phyloP scores from a whole-genome alignment of 1,140 invertebrate genomes.

The Zaprionus tsacasi region DNA sequence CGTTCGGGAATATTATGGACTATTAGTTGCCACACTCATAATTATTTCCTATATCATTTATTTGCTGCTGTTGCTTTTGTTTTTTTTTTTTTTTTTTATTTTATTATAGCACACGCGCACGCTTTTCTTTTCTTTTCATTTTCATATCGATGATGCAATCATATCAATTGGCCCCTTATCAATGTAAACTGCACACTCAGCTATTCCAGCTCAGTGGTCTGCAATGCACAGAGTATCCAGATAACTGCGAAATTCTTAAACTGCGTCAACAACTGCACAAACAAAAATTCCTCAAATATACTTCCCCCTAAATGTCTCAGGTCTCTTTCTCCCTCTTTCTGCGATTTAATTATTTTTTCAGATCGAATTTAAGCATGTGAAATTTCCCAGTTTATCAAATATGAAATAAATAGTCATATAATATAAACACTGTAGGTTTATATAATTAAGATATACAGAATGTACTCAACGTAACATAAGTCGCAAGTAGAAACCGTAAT shows the following conservation, averaged over 20 bases:
- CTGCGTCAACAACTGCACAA: not conserved
- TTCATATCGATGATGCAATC: constrained; percentile 66
- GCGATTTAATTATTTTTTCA: not conserved
- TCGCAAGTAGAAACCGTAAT: too few relatives aligned
- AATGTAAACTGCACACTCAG: constrained; percentile 3
- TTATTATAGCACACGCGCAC: constrained; percentile 27
- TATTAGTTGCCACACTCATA: constrained; percentile 30
- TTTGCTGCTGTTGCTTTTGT: constrained; percentile 24
- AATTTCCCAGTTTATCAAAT: not conserved
- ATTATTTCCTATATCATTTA: constrained; percentile 2
- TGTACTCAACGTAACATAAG: not conserved
- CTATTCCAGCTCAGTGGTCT: not conserved
- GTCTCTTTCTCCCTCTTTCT: not conserved
- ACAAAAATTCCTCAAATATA: not conserved
- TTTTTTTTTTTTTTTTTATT: constrained; percentile 11
- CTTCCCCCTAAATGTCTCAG: not conserved
- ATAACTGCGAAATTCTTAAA: not conserved
- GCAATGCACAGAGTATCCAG: not conserved
- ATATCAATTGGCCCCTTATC: constrained; percentile 33
- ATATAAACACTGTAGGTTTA: not conserved
- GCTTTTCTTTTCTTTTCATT: not conserved
- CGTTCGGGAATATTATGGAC: not conserved
- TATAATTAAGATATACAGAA: not conserved
- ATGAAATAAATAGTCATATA: not conserved
- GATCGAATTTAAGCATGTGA: not conserved